Evolutionary conservation across 2,888 invertebrate species (phyloP), one percentile per base, ranked within the genome.

Genomic region (Prionchulus punctatus): DNA sequence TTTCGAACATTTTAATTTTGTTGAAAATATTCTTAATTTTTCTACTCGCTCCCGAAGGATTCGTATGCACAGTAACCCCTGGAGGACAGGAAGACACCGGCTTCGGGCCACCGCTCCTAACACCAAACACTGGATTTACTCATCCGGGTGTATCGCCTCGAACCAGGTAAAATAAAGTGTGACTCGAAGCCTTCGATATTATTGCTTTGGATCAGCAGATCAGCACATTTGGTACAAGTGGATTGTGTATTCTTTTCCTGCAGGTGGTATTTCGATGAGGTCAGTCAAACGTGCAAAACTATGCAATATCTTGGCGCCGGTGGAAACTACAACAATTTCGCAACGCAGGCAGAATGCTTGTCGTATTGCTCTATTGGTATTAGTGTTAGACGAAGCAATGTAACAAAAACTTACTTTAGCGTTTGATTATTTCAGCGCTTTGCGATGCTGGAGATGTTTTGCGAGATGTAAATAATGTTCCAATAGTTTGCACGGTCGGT

Each of bases 391-490:
- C 12, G 18, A 12, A 36, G 36, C 18, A 12, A 36, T 12, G 18
- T 7, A 36, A 12, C 36, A 12, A 7, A 36, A 36, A 36, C 7
- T 12, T 12, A 7, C 12, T 18, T 7, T 12, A 18, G 36, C 36
- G 12, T 50, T 12, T 50, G 7, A 26, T 28, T 7, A 4, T 50
- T 36, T 18, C 60, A 66, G 66, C 67, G 43, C 62, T 69, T 47
- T 69, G 69, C 59, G 62, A 62, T 18, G 68, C 68, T 43, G 69
- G 69, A 31, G 65, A 66, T 53, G 68, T 68, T 18, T 61, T 69
- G 55, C 67, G 67, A 59, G 69, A 69, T 60, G 63, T 63, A 1
- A 66, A 66, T 27, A 68, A 68, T 3, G 65, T 67, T 56, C 60
- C 64, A 60, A 64, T 68, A 65, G 65, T 65, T 43, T 36, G 36